A percentile compares a stretch with the other conserved stretches of the same genome.
Evolutionary conservation across 2,113 vertebrate species (phyloP).

Genomic region (Oryzias curvinotus): DNA sequence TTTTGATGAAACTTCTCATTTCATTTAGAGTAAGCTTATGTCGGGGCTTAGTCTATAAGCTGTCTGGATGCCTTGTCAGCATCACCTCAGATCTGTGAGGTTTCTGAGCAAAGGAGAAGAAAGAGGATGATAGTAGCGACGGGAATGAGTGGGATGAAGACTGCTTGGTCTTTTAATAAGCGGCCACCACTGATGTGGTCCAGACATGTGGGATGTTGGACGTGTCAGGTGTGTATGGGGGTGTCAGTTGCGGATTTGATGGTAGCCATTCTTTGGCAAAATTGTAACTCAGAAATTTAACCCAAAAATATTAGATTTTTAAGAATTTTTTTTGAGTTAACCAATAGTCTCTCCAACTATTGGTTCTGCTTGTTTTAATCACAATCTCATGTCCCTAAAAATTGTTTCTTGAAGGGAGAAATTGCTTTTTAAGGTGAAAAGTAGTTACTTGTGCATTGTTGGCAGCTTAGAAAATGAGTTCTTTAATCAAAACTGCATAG

Average conservation of each 20-base stretch:
- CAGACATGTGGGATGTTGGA: slow-evolving; percentile 26
- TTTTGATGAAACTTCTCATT: slow-evolving; percentile 35
- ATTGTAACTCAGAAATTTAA: not conserved
- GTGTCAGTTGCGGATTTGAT: not conserved
- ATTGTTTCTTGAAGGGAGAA: too few relatives aligned
- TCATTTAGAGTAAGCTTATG: slow-evolving; percentile 4
- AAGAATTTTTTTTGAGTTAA: not conserved
- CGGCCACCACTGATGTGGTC: slow-evolving; percentile 24
- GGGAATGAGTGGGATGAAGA: slow-evolving; percentile 16
- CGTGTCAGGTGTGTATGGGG: slow-evolving; percentile 15
- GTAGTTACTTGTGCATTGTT: too few relatives aligned
- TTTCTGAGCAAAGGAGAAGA: slow-evolving; percentile 7
- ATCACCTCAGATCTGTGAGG: slow-evolving; percentile 16
- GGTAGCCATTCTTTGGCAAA: not conserved
- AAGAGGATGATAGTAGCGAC: slow-evolving; percentile 5
- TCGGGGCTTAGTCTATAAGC: slow-evolving; percentile 44
- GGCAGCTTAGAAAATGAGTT: too few relatives aligned
- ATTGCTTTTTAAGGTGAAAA: too few relatives aligned
- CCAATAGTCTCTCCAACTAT: not conserved
- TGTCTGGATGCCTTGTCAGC: slow-evolving; percentile 40
- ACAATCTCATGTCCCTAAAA: too few relatives aligned
- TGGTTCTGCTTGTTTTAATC: too few relatives aligned
- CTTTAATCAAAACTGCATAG: too few relatives aligned
- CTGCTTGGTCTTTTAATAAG: slow-evolving; percentile 21
- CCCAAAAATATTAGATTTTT: not conserved